Evolutionary conservation across 2,888 invertebrate genomes (phyloP), one percentile per base, ranked within the genome.

Genomic region (Cephus nigrinus): DNA sequence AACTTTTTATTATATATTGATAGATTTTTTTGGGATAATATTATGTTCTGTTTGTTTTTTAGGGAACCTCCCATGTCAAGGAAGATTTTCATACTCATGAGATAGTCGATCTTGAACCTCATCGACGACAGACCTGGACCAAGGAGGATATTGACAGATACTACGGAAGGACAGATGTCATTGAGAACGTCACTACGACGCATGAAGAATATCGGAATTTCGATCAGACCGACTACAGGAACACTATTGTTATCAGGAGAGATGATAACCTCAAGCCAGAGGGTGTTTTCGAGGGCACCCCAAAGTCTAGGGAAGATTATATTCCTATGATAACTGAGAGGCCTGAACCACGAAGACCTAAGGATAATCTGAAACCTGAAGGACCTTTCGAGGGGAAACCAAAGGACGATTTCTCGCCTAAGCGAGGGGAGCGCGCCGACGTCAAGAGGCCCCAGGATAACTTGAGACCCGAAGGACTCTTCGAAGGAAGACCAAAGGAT

Each of bases 171-270:
- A 89, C 84, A 0, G 86, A 91, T 11, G 34, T 82, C 12, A 93
- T 94, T 32, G 95, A 96, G 82, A 95, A 95, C 87, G 94, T 95
- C 83, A 95, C 96, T 0, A 96, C 95, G 12, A 93, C 93, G n/a
- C 94, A 95, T 87, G 94, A 96, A 82, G 93, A 95, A 81, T 95
- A 94, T 85, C 94, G 92, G 87, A 93, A 92, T n/a, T 94, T 93
- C 82, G 94, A 95, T 88, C 92, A 93, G 82, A 93, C 92, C 12
- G 94, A 95, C 89, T 92, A 93, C 68, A 85, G 84, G 75, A 91
- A 81, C 74, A 88, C 86, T 0, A 74, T 84, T 3, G 81, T 86
- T 31, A 82, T 88, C 23, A 85, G 84, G 78, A 86, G 86, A 12
- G 87, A 73, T 11, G 85, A 88, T 78, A 83, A 90, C 77, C 77